Evolutionary conservation across 2,888 invertebrate species (phyloP).

Genomic region (Ichneumoninae sp.): DNA sequence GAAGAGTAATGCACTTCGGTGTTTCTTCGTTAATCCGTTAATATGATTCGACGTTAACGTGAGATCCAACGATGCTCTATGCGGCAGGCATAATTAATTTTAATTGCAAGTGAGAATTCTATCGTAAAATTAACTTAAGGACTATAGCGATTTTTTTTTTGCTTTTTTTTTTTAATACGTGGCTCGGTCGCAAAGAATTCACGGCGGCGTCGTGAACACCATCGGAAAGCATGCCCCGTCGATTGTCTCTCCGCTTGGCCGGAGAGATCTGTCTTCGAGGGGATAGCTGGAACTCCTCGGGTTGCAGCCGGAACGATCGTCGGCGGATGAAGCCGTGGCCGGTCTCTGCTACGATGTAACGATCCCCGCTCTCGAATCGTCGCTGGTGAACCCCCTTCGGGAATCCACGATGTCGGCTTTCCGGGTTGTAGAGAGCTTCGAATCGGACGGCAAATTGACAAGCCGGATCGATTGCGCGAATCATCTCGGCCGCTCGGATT

Average conservation of each 20-base stretch:
- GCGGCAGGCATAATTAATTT: conserved; percentile 82
- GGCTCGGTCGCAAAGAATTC: conserved; percentile 29
- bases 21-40: conserved; percentile 49
- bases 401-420: conserved; percentile 8
- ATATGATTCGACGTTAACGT: conserved; percentile 41
- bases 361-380: conserved; percentile 12
- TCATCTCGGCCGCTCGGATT: not conserved
- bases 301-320: not conserved
- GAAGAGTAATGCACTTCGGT: conserved; percentile 56
- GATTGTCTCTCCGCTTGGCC: conserved; percentile 16
- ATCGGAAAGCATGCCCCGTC: conserved; percentile 23
- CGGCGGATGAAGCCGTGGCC: conserved; percentile 7
- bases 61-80: conserved; percentile 83
- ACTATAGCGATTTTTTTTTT: conserved; percentile 76
- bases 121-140: conserved; percentile 82
- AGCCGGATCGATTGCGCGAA: conserved; percentile 26
- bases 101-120: conserved; percentile 80
- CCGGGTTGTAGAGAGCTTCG: conserved; percentile 3
- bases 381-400: conserved; percentile 4
- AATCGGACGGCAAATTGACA: conserved; percentile 8
- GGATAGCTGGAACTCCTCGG: conserved; percentile 5
- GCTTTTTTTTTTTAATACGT: conserved; percentile 53
- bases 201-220: conserved; percentile 2
- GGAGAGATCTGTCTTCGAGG: not conserved
- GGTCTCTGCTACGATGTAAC: conserved; percentile 17